A percentile compares a stretch with the other conserved stretches of the same genome.
These are phyloP conservation scores for Megastigmus dorsalis DNA, from an alignment of 2,888 invertebrate genomes.

Conservation along the genomic window DNA sequence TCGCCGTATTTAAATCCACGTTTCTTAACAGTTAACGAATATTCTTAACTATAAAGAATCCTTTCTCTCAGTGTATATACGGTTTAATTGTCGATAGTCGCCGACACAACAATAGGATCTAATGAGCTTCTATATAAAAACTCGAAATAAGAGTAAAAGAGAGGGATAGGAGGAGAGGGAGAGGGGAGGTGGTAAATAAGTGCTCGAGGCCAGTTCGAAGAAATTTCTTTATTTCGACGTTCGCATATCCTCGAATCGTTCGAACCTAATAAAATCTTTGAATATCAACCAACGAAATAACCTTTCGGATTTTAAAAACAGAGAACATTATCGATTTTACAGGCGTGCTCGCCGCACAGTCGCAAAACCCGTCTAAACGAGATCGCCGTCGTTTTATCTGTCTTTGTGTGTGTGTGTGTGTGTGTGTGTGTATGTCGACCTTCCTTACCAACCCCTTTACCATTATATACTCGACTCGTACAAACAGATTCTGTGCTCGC, in stretches of 20 bases:
- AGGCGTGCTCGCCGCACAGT: not conserved
- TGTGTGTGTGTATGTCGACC: not conserved
- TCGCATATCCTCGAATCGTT: slow-evolving; percentile 34
- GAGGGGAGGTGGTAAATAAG: no score
- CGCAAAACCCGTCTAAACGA: not conserved
- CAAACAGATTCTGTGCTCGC: not conserved
- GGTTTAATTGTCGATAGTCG: no score
- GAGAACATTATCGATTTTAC: slow-evolving; percentile 28
- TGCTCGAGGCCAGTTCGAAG: no score
- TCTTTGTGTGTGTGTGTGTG: not conserved
- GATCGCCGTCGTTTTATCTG: not conserved
- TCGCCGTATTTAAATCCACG: no score
- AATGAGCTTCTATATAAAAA: no score
- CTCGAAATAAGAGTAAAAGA: no score
- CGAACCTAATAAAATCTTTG: slow-evolving; percentile 44
- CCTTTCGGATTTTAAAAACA: not conserved
- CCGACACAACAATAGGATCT: no score
- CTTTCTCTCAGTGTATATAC: no score
- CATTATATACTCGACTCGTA: not conserved
- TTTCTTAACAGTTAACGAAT: no score
- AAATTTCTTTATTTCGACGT: slow-evolving; percentile 52
- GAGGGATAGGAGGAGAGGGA: no score
- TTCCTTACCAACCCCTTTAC: no score
- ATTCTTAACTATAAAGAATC: no score
- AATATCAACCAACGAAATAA: slow-evolving; percentile 36